These are phyloP conservation scores for Cardiocondyla obscurior DNA, from an alignment of 1,140 invertebrate species.

Conservation along the genomic window DNA sequence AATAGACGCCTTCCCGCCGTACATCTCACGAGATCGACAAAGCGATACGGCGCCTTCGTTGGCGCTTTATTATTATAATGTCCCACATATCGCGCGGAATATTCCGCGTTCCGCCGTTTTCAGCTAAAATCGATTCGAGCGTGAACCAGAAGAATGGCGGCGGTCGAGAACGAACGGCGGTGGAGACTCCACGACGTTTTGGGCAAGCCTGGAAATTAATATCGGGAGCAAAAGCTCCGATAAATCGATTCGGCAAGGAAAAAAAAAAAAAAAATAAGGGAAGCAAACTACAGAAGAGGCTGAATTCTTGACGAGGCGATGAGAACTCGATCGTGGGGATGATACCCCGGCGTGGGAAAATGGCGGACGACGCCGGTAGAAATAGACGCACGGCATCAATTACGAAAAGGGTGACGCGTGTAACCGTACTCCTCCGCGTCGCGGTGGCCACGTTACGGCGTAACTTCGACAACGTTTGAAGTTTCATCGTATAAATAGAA, in stretches of 20 bases:
- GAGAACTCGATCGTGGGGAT: background rate
- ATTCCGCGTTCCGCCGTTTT: background rate
- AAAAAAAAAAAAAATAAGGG: too few relatives aligned
- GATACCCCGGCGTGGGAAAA: background rate
- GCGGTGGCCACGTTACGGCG: slow-evolving; percentile 3
- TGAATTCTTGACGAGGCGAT: too few relatives aligned
- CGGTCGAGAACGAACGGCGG: background rate
- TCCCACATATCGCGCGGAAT: background rate
- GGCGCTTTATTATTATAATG: background rate
- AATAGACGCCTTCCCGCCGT: slow-evolving; percentile 5
- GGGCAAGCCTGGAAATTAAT: too few relatives aligned
- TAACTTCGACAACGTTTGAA: slow-evolving; percentile 31
- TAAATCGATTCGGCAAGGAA: background rate
- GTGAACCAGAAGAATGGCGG: background rate
- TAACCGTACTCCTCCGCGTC: slow-evolving; percentile 24
- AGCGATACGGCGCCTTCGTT: background rate
- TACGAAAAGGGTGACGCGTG: slow-evolving; percentile 42
- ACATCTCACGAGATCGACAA: slow-evolving; percentile 2
- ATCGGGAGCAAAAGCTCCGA: background rate
- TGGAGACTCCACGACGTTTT: too few relatives aligned
- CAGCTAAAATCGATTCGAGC: background rate
- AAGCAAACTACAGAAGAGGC: too few relatives aligned
- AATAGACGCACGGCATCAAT: slow-evolving; percentile 39
- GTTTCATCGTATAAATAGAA: slow-evolving; percentile 46
- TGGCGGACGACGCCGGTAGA: background rate